These are phyloP conservation scores for Caenorhabditis sp. DNA, from an alignment of 2,888 invertebrate genomes.

Conservation along the genomic window DNA sequence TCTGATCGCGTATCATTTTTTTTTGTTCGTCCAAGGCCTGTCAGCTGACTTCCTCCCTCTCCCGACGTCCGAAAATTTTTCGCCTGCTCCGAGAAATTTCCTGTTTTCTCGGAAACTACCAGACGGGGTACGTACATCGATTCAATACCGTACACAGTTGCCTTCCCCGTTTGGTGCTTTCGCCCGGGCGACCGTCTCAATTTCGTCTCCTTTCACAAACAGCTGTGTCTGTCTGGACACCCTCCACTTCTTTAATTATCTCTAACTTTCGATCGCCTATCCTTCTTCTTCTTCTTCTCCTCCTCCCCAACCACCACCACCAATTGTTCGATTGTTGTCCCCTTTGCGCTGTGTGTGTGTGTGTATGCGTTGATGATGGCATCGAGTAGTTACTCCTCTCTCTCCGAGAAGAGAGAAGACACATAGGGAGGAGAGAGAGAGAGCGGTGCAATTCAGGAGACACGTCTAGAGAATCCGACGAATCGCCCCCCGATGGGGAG, in stretches of 20 bases:
- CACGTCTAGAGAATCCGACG: too few species aligned
- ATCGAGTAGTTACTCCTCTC: too few species aligned
- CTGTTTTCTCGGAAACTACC: background rate
- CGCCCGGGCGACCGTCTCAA: slow-evolving; percentile 30
- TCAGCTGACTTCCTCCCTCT: slow-evolving; percentile 27
- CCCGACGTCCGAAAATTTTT: background rate
- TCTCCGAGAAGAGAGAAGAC: too few species aligned
- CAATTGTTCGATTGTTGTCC: slow-evolving; percentile 63
- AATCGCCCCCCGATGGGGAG: too few species aligned
- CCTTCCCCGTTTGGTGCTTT: background rate
- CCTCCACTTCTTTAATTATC: background rate
- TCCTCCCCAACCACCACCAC: slow-evolving; percentile 24
- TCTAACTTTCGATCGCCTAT: slow-evolving; percentile 7
- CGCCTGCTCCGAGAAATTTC: slow-evolving; percentile 2
- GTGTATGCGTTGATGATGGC: slow-evolving; percentile 59
- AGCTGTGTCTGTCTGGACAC: slow-evolving; percentile 35
- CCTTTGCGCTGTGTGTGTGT: slow-evolving; percentile 38
- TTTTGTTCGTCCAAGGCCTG: background rate
- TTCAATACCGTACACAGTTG: slow-evolving; percentile 15
- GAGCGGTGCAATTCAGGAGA: too few species aligned
- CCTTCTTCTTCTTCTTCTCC: background rate
- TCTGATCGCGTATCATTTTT: slow-evolving; percentile 19
- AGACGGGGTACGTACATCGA: background rate
- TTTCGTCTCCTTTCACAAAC: slow-evolving; percentile 38
- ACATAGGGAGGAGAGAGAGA: too few species aligned